Evolutionary conservation across 2,888 invertebrate species (phyloP).

Genomic region (Cistogaster globosa): DNA sequence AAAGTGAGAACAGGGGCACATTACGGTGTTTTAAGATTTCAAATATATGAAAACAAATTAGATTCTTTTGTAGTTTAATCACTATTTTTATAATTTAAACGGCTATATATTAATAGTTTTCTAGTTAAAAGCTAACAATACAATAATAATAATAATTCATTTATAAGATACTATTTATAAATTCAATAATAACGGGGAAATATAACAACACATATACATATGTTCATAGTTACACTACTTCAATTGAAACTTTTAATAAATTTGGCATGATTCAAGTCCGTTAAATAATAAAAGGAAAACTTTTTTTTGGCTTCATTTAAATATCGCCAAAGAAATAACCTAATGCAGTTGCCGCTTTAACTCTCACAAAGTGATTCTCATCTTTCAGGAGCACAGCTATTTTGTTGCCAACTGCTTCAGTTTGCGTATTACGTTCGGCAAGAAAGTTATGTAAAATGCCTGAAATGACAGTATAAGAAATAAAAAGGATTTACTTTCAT

Average conservation of each 20-base stretch:
- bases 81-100: neutral
- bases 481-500: too few relatives aligned
- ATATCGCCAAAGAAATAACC: conserved; percentile 82
- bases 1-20: conserved; percentile 52
- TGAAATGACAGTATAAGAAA: conserved; percentile 54
- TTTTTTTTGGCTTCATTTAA: conserved; percentile 70
- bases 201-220: conserved; percentile 22
- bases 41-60: conserved; percentile 39
- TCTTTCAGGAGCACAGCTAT: conserved; percentile 81
- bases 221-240: conserved; percentile 2
- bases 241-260: conserved; percentile 25
- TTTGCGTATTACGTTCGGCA: conserved; percentile 79
- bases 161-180: neutral
- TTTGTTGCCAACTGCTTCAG: conserved; percentile 81
- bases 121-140: conserved; percentile 31
- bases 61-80: neutral
- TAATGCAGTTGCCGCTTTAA: conserved; percentile 81
- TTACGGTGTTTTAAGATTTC: conserved; percentile 32
- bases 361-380: conserved; percentile 79
- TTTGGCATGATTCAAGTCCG: conserved; percentile 55
- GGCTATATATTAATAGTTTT: neutral
- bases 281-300: neutral
- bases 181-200: conserved; percentile 31
- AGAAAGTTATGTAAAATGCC: conserved; percentile 81
- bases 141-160: neutral